Evolutionary conservation across 2,113 vertebrate species (phyloP).

Genomic region (Mesoclemmys tuberculata): DNA sequence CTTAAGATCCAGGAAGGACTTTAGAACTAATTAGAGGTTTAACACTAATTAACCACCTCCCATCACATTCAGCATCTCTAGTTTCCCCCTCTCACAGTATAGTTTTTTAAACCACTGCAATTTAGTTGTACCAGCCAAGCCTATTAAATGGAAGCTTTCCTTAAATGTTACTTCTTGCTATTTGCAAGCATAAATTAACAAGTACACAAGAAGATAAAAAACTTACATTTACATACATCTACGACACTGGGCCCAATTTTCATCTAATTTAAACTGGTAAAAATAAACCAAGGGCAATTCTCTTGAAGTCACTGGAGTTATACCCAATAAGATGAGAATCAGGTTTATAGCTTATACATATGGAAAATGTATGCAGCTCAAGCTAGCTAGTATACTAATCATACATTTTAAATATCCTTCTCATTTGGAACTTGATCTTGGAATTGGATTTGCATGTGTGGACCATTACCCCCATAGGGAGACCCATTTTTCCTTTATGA

Average conservation of each 20-base stretch:
- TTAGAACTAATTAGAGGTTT: not conserved
- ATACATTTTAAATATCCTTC: not conserved
- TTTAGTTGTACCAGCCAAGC: not conserved
- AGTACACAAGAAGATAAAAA: not conserved
- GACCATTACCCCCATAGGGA: not conserved
- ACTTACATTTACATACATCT: not conserved
- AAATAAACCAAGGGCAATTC: not conserved
- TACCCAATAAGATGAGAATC: accelerated
- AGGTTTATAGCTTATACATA: accelerated
- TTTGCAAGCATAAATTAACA: not conserved
- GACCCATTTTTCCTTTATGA: no score
- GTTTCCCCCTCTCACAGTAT: not conserved
- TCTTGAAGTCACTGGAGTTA: accelerated
- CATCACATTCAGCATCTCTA: not conserved
- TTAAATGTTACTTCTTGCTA: not conserved
- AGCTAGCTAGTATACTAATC: accelerated
- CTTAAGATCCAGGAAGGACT: not conserved
- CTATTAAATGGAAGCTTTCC: not conserved
- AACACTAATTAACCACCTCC: not conserved
- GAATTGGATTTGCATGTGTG: not conserved
- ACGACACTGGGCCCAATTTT: not conserved
- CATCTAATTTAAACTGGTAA: not conserved
- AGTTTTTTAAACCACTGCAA: not conserved
- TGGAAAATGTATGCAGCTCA: accelerated
- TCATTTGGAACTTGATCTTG: not conserved